Conservation (phyloP, 2,888 invertebrate genomes). For the Lycophotia porphyrea region DNA sequence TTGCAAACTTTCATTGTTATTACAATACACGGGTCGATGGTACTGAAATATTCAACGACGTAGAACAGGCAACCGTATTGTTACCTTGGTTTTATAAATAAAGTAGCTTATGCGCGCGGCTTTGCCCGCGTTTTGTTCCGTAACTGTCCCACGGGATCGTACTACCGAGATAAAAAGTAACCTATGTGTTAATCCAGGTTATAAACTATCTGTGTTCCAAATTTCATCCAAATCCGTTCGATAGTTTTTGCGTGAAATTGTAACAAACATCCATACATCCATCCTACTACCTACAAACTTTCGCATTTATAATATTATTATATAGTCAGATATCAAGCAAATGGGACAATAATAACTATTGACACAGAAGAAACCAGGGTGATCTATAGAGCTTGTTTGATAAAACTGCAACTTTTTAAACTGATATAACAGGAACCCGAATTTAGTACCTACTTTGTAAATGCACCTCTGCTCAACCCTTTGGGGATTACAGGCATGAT, state of each 20-base stretch:
- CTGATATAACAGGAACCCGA: neutral
- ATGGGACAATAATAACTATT: neutral
- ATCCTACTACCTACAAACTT: no score
- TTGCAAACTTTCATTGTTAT: slow-evolving; percentile 35
- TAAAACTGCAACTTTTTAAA: neutral
- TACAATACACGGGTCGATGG: slow-evolving; percentile 45
- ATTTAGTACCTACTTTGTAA: neutral
- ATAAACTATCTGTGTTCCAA: no score
- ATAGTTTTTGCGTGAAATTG: no score
- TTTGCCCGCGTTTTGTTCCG: no score
- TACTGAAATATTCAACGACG: slow-evolving; percentile 46
- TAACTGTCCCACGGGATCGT: no score
- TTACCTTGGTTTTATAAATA: neutral
- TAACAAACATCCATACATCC: neutral
- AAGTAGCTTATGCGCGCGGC: neutral
- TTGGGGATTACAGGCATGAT: neutral
- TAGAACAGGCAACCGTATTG: slow-evolving; percentile 10
- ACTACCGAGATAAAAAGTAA: no score
- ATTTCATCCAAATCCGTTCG: no score
- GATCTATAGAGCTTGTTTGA: neutral
- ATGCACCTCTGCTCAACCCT: neutral
- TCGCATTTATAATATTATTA: no score
- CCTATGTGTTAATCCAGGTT: no score
- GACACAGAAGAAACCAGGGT: neutral
- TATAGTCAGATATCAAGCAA: neutral